Evolutionary conservation across 2,888 invertebrate genomes (phyloP).

Genomic region (Caenorhabditis imperialis): DNA sequence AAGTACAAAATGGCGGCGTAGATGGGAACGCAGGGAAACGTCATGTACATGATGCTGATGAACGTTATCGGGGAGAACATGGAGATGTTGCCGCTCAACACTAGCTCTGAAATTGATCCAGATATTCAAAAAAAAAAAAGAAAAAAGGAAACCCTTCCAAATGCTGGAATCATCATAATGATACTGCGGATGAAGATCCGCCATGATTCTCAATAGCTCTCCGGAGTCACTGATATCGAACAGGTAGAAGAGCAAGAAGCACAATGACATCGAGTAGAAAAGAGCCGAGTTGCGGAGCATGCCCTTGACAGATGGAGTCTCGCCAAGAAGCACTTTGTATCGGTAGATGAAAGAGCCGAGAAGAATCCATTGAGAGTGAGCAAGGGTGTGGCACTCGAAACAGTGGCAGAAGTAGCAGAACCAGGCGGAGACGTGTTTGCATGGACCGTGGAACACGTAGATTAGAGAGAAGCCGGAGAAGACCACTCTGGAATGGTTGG

Average conservation of each 20-base stretch:
- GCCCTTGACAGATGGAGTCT: conserved; percentile 21
- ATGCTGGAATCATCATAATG: conserved; percentile 28
- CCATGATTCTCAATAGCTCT: conserved; percentile 28
- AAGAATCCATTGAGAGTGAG: conserved; percentile 58
- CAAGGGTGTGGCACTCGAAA: conserved; percentile 55
- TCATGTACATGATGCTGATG: no score
- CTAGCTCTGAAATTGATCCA: no score
- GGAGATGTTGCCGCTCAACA: no score
- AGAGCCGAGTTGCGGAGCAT: conserved; percentile 12
- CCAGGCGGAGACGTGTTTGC: conserved; percentile 36
- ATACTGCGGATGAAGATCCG: conserved; percentile 31
- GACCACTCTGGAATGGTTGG: conserved; percentile 30
- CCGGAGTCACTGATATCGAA: conserved; percentile 21
- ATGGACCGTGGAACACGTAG: conserved; percentile 54
- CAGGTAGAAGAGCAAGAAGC: conserved; percentile 30
- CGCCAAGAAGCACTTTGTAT: conserved; percentile 30
- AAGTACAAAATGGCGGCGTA: no score
- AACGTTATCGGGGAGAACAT: no score
- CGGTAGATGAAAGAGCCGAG: conserved; percentile 54
- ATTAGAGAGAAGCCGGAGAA: conserved; percentile 53
- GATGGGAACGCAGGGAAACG: no score
- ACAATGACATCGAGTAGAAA: conserved; percentile 34
- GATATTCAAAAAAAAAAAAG: no score
- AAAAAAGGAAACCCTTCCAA: no score
- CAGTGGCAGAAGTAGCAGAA: conserved; percentile 56